Evolutionary conservation across 2,888 invertebrate genomes (phyloP), one percentile per base, ranked within the genome.

Genomic region (Entomobrya multifasciata): DNA sequence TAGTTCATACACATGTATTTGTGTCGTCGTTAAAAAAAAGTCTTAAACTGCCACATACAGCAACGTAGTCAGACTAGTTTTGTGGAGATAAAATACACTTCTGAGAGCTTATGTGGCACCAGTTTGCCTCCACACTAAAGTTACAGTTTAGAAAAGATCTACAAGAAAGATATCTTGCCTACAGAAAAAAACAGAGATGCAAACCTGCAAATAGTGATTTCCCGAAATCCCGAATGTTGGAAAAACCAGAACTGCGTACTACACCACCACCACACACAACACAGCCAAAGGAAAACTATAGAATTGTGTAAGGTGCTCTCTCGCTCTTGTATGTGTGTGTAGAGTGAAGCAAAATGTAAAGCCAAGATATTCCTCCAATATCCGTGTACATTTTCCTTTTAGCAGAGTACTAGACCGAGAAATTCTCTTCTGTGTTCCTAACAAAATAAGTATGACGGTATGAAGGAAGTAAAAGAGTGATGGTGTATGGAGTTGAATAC

Each of bases 211-310:
- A 85, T 79, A 70, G 79, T 86, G 79, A 72, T 49, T 86, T 79
- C 60, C 86, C 86, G 86, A 86, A 86, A 79, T 86, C 86, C 86
- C 86, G 86, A 86, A 86, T 79, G 86, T 86, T 86, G 86, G 86
- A 74, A 74, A 85, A 86, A 60, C 86, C 72, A 85, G 79, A 86
- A 67, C 86, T 86, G 79, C 79, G 79, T 74, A 74, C 62, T 86
- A 74, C 86, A 70, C 86, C 60, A 65, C 67, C 20, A n/a, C n/a
- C n/a, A n/a, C n/a, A n/a, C n/a, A n/a, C n/a, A n/a, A n/a, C n/a
- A n/a, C n/a, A n/a, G n/a, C n/a, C n/a, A n/a, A n/a, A 55, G 55
- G 36, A 52, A 30, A 17, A 15, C 30, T 72, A 10, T n/a, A 13
- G 25, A 49, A 3, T 49, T n/a, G 57, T 52, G 17, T 5, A 17